Evolutionary conservation across 2,888 invertebrate genomes (phyloP), one percentile per base, ranked within the genome.

Genomic region (Asteroscopus sphinx): DNA sequence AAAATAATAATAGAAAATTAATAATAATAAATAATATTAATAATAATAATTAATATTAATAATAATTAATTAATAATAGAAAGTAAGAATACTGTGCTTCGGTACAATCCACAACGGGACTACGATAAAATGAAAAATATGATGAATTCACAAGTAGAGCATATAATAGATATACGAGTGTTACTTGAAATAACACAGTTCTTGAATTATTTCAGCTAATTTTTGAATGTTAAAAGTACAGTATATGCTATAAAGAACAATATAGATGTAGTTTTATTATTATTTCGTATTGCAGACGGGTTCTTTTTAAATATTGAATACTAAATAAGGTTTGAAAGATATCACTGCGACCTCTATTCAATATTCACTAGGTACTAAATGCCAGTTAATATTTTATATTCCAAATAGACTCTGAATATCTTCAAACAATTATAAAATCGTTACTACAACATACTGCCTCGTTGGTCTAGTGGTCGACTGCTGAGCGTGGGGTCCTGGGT

Each of bases 41-140:
- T n/a, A n/a, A n/a, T n/a, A n/a, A n/a, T n/a, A n/a, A n/a, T n/a
- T n/a, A n/a, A n/a, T n/a, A n/a, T n/a, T n/a, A n/a, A n/a, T n/a
- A n/a, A n/a, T n/a, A n/a, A n/a, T n/a, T n/a, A n/a, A n/a, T n/a
- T n/a, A 2, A 5, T 6, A 35, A 33, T 6, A 21, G 21, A 36
- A 17, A 1, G 13, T 40, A 7, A 9, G 25, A 40, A 35, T 16
- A 28, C 41, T 33, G 33, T 41, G 28, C 41, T 39, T 55, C 41
- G 47, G 33, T 40, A 12, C 33, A 40, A 35, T 54, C 41, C 36
- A 17, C 47, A 28, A 3, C 11, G 13, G 15, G 26, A 13, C 41
- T 16, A 45, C 40, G 46, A 39, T 53, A 28, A 32, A 45, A 15
- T 30, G 39, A 45, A 53, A 37, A 53, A 32, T 16, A n/a, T 11